Conservation (phyloP, 2,888 invertebrate genomes). For the Lasioglossum zephyrum region DNA sequence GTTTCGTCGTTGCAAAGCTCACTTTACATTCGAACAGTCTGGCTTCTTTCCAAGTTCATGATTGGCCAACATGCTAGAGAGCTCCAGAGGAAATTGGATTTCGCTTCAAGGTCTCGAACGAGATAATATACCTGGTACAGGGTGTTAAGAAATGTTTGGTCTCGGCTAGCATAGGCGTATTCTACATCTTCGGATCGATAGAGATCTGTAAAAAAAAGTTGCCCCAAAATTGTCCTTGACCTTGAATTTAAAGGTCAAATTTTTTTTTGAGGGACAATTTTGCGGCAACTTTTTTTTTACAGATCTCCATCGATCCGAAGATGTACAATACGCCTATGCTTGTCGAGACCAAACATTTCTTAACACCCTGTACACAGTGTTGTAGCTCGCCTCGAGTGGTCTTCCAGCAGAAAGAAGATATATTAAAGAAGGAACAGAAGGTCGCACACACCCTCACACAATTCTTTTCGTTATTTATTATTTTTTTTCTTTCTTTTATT, state of each 20-base stretch:
- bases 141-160: too few relatives aligned
- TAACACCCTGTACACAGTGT: too few relatives aligned
- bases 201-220: too few relatives aligned
- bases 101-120: constrained; percentile 2
- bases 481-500: constrained; percentile 17
- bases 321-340: too few relatives aligned
- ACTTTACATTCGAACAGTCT: constrained; percentile 38
- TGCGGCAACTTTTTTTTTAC: too few relatives aligned
- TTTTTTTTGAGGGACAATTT: too few relatives aligned
- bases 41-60: constrained; percentile 44
- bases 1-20: constrained; percentile 7
- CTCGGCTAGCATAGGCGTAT: too few relatives aligned
- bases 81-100: constrained; percentile 26
- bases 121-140: not conserved
- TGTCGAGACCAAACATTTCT: too few relatives aligned
- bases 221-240: too few relatives aligned
- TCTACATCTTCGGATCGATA: too few relatives aligned
- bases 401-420: constrained; percentile 28
- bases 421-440: constrained; percentile 51
- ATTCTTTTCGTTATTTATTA: not conserved
- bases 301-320: too few relatives aligned
- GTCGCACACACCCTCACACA: constrained; percentile 50
- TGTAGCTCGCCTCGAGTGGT: not conserved
- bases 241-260: too few relatives aligned
- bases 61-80: not conserved